Conservation (phyloP, 2,797 vertebrate genomes). For the Sitta carolinensis region DNA sequence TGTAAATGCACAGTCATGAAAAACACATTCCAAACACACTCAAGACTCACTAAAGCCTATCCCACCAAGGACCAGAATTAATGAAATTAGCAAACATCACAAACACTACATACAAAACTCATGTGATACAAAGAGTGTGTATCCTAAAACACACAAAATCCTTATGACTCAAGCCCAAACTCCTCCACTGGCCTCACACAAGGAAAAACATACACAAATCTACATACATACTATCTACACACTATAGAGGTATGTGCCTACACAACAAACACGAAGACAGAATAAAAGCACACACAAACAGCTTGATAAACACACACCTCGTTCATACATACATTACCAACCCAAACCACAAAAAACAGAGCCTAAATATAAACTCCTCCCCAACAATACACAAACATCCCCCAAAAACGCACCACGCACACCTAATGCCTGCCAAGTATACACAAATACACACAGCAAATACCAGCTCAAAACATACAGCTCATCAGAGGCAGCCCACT, state of each 20-base stretch:
- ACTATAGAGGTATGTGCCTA: background rate
- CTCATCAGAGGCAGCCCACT: slow-evolving; percentile 12
- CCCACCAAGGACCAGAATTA: background rate
- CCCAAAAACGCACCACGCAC: slow-evolving; percentile 56
- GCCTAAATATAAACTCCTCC: slow-evolving; percentile 67
- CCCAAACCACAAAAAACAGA: slow-evolving; percentile 64
- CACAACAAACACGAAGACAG: slow-evolving; percentile 41
- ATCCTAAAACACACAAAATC: slow-evolving; percentile 7
- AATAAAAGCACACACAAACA: slow-evolving; percentile 6
- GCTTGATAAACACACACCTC: slow-evolving; percentile 36
- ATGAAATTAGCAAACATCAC: background rate
- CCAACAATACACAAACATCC: slow-evolving; percentile 64
- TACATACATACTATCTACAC: background rate
- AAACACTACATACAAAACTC: background rate
- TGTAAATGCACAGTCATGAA: background rate
- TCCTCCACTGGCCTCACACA: slow-evolving; percentile 34
- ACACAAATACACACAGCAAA: slow-evolving; percentile 46
- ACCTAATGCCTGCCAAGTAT: slow-evolving; percentile 15
- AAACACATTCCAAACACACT: background rate
- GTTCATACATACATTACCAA: slow-evolving; percentile 37
- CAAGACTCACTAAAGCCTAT: background rate
- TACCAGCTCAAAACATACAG: slow-evolving; percentile 31
- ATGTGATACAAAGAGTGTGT: background rate
- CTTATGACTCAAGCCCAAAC: slow-evolving; percentile 42
- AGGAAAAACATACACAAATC: slow-evolving; percentile 14